Conservation (phyloP, 2,797 vertebrate species). For the Lacerta viridis region DNA sequence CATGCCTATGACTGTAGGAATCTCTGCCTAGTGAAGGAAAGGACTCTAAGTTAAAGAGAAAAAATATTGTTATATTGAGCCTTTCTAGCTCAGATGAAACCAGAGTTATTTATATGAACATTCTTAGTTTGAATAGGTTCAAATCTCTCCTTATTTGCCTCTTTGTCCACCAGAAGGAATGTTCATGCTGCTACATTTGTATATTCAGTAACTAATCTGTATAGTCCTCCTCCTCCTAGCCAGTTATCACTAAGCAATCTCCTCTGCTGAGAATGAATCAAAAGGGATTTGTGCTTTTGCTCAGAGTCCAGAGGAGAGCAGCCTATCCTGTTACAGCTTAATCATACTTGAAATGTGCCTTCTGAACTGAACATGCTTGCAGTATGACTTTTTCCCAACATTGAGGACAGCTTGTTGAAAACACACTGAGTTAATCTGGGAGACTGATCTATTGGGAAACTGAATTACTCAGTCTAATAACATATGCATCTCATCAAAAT, state of each 20-base stretch:
- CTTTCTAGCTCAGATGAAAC: neutral
- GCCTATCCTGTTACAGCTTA: conserved; percentile 28
- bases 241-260: neutral
- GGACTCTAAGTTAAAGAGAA: neutral
- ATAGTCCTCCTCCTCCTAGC: neutral
- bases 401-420: conserved; percentile 15
- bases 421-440: conserved; percentile 26
- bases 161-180: neutral
- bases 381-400: conserved; percentile 25
- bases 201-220: neutral
- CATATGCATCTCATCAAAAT: neutral
- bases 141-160: neutral
- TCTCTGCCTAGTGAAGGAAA: neutral
- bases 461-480: conserved; percentile 31
- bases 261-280: neutral
- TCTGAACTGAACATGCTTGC: conserved; percentile 16
- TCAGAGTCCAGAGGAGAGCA: conserved; percentile 13
- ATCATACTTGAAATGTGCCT: conserved; percentile 18
- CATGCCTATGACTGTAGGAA: neutral
- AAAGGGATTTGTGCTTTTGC: conserved; percentile 4
- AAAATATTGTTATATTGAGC: neutral
- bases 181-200: neutral
- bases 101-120: no score
- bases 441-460: conserved; percentile 20
- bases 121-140: neutral